These are phyloP conservation scores for Drosophila mayaguana DNA, from an alignment of 2,888 invertebrate species.

Conservation along the genomic window DNA sequence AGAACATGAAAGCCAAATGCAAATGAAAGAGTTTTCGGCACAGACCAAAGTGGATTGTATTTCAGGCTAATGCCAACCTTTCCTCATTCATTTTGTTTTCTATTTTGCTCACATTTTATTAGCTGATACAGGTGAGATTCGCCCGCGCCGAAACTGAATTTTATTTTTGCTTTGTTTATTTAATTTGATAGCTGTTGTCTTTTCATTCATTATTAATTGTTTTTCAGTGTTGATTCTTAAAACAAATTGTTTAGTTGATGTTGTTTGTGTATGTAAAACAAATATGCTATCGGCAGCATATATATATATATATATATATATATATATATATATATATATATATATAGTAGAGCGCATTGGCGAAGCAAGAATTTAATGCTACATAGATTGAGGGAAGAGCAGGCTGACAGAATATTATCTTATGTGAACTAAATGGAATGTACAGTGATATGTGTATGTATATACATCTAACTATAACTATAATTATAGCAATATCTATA, in stretches of 20 bases:
- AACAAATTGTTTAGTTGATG: not conserved
- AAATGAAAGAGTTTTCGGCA: not conserved
- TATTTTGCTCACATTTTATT: not conserved
- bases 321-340: no score
- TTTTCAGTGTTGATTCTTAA: not conserved
- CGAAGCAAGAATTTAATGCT: no score
- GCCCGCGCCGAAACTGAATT: not conserved
- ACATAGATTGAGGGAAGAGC: no score
- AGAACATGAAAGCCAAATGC: not conserved
- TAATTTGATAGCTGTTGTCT: conserved; percentile 3
- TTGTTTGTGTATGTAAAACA: not conserved
- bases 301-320: no score
- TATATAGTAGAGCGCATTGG: no score
- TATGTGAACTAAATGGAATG: no score
- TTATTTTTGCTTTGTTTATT: not conserved
- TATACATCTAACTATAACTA: no score
- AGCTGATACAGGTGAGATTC: not conserved
- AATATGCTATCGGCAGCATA: not conserved
- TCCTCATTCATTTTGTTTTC: not conserved
- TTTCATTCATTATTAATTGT: not conserved
- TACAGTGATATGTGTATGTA: no score
- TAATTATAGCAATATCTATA: no score
- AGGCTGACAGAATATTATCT: no score
- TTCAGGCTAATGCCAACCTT: not conserved
- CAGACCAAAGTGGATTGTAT: conserved; percentile 2